Evolutionary conservation across 2,113 vertebrate genomes (phyloP).

Genomic region (Garra rufa): DNA sequence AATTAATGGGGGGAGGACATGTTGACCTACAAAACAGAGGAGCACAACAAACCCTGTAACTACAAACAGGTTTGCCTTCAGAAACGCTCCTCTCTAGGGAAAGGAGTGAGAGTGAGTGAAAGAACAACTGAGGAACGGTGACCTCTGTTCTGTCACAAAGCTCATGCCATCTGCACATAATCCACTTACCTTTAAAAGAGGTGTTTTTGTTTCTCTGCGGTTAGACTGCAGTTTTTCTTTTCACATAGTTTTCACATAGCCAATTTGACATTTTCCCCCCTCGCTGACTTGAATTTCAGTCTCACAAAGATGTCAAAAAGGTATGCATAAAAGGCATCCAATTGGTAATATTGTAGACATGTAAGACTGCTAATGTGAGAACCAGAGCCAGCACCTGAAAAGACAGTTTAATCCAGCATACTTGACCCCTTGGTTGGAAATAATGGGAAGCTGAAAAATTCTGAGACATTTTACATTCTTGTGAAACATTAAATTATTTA

Average conservation of each 20-base stretch:
- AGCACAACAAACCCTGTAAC: constrained; percentile 76
- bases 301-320: constrained; percentile 47
- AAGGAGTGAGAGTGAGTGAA: constrained; percentile 18
- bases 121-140: constrained; percentile 47
- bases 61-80: constrained; percentile 76
- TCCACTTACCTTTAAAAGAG: constrained; percentile 51
- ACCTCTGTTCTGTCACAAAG: constrained; percentile 62
- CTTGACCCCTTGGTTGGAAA: constrained; percentile 8
- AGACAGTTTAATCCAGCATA: neutral
- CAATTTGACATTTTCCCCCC: constrained; percentile 9
- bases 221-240: constrained; percentile 34
- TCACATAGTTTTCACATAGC: constrained; percentile 35
- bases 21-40: constrained; percentile 83
- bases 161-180: constrained; percentile 68
- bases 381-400: constrained; percentile 26
- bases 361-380: constrained; percentile 31
- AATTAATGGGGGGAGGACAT: constrained; percentile 77
- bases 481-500: neutral
- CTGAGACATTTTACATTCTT: constrained; percentile 41
- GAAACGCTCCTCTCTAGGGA: constrained; percentile 42
- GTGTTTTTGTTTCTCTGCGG: constrained; percentile 53
- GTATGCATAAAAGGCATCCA: constrained; percentile 43
- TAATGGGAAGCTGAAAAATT: too few relatives aligned
- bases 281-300: constrained; percentile 47
- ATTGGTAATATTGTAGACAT: constrained; percentile 40